Percentiles rank a stretch among this genome's conserved stretches.
phyloP scores from a whole-genome alignment of 2,113 vertebrate species.

The Desmodus rotundus region DNA sequence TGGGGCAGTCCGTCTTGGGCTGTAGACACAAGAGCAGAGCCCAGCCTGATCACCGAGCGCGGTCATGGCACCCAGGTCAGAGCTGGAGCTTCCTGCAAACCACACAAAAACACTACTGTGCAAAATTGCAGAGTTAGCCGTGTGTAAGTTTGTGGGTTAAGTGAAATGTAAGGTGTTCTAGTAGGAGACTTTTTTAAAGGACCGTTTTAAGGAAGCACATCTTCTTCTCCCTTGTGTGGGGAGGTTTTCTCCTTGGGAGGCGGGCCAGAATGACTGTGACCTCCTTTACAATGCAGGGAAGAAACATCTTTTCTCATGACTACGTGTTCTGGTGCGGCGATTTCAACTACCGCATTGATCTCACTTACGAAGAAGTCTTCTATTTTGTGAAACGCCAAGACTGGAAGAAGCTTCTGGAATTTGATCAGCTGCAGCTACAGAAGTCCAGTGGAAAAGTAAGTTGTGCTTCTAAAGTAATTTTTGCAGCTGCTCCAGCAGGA shows the following conservation, averaged over 20 bases:
- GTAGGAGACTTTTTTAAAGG: neutral
- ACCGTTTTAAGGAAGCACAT: neutral
- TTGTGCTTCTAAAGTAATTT: neutral
- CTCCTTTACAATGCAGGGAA: slow-evolving; percentile 73
- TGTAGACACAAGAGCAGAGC: rapidly evolving
- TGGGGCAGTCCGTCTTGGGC: no score
- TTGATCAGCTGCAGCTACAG: slow-evolving; percentile 85
- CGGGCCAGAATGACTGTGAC: rapidly evolving
- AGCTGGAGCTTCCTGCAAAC: neutral
- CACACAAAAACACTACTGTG: rapidly evolving
- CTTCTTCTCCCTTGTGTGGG: rapidly evolving
- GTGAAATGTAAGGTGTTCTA: neutral
- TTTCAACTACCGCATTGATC: slow-evolving; percentile 87
- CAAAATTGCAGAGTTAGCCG: neutral
- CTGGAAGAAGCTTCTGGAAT: slow-evolving; percentile 85
- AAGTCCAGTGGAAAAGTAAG: slow-evolving; percentile 85
- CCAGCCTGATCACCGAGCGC: no score
- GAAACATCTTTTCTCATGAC: slow-evolving; percentile 84
- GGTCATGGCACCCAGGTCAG: neutral
- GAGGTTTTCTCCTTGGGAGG: neutral
- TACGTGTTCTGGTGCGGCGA: slow-evolving; percentile 88
- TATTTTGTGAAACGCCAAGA: slow-evolving; percentile 86
- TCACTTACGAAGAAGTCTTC: slow-evolving; percentile 85
- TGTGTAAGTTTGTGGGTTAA: neutral
- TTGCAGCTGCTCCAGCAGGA: neutral